These are phyloP conservation scores for Menura novaehollandiae DNA, from an alignment of 2,113 vertebrate genomes.

Conservation along the genomic window DNA sequence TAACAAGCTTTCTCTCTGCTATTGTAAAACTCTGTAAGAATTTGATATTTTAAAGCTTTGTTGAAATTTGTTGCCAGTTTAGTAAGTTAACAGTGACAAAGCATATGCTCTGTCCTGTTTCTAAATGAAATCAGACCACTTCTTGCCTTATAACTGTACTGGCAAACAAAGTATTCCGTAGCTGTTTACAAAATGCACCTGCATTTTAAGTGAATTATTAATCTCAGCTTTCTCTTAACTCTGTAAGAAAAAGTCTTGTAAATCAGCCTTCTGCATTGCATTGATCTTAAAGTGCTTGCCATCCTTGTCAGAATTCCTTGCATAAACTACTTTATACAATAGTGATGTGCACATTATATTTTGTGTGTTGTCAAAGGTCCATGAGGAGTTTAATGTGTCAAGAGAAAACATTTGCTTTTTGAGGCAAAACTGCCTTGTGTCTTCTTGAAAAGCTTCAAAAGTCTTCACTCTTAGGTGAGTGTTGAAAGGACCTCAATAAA, in stretches of 20 bases:
- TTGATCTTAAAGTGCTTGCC: neutral
- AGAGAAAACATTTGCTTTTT: neutral
- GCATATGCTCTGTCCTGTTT: fast-evolving
- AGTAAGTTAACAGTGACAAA: neutral
- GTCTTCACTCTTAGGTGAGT: neutral
- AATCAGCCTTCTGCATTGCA: neutral
- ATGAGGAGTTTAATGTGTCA: neutral
- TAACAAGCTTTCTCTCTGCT: neutral
- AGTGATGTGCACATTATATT: neutral
- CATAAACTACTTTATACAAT: neutral
- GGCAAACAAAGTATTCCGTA: neutral
- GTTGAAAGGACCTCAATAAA: neutral
- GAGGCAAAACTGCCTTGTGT: neutral
- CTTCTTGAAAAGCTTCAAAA: neutral
- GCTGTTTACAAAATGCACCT: neutral
- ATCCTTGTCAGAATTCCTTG: neutral
- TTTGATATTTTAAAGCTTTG: neutral
- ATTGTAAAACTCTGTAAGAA: neutral
- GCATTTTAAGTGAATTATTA: neutral
- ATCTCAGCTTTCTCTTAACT: neutral
- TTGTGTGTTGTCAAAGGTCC: neutral
- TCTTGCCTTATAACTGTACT: neutral
- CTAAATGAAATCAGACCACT: neutral
- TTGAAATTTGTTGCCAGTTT: neutral
- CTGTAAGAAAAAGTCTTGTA: neutral